Base-by-base conservation (phyloP, 2,888 invertebrate genomes). In the Hypsopygia costalis region DNA sequence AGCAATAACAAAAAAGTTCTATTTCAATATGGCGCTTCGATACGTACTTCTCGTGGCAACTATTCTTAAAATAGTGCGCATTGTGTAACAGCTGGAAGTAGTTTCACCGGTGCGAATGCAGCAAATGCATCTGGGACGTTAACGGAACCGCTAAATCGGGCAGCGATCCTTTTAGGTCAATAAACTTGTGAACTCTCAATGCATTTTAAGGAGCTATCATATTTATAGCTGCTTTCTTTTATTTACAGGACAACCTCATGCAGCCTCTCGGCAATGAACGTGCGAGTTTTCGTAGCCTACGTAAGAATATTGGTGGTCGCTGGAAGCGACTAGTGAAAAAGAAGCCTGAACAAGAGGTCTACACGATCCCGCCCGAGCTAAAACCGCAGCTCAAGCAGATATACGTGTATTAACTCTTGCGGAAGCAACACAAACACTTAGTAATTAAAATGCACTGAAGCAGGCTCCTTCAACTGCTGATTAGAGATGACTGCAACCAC, bases 301-400 rank as follows among this genome's bases (percentile, higher is more conserved):
- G 94, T 61, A 95, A 95, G 80, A 95, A 95, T 78, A 92, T 95
- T 65, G 94, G 95, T 66, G 95, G 95, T 66, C 93, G 94, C 72
- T 95, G 95, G 93, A 93, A 94, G 81, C 93, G 95, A 69, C 90
- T 95, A 63, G 95, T 95, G 57, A 94, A 94, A 79, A 94, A 93
- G 91, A 95, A 95, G 90, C 93, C 94, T 52, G 92, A 93, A 71
- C 93, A 93, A 79, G 94, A 95, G 74, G 92, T 93, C 54, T 94
- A 94, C 88, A 93, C 94, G 80, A 95, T 96, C 90, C 95, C 95
- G 62, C 94, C 95, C 44, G 95, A 95, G 89, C 91, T 95, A 68
- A 94, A 94, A 80, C 95, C 95, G 60, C 95, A 96, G 89, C 91
- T 96, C 60, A 95, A 95, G 88, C 94, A 95, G 76, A 96, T 96